Conservation (phyloP, 2,888 invertebrate species). For the Syrista parreyssii region DNA sequence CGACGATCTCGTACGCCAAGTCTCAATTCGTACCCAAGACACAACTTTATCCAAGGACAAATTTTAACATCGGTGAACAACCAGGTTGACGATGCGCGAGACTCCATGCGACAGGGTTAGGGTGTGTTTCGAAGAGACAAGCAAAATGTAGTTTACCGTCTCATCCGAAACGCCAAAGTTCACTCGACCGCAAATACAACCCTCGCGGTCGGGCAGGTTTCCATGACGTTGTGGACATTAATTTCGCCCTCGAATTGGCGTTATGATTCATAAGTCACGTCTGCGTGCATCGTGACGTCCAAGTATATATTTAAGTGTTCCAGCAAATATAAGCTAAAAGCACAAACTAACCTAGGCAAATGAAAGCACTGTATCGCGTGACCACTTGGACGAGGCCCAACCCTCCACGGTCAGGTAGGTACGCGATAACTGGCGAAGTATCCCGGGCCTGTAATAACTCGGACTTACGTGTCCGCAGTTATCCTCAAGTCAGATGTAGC, state of each 20-base stretch:
- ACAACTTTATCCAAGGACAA: too few relatives aligned
- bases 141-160: too few relatives aligned
- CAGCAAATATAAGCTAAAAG: slow-evolving; percentile 17
- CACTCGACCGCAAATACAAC: too few relatives aligned
- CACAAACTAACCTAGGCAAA: slow-evolving; percentile 15
- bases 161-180: too few relatives aligned
- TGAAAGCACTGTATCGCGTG: slow-evolving; percentile 40
- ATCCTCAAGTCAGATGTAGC: neutral
- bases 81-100: too few relatives aligned
- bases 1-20: too few relatives aligned
- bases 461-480: slow-evolving; percentile 8
- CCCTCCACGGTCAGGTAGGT: neutral
- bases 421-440: neutral
- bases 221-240: slow-evolving; percentile 15
- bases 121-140: too few relatives aligned
- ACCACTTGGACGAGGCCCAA: slow-evolving; percentile 30
- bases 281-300: slow-evolving; percentile 6
- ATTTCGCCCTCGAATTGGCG: slow-evolving; percentile 31
- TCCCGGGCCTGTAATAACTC: slow-evolving; percentile 6
- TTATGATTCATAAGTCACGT: slow-evolving; percentile 33
- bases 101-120: too few relatives aligned
- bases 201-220: too few relatives aligned
- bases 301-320: slow-evolving; percentile 9
- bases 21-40: too few relatives aligned
- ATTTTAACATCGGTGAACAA: too few relatives aligned